Evolutionary conservation across 2,888 invertebrate species (phyloP).

Genomic region (Eupsilia transversa): DNA sequence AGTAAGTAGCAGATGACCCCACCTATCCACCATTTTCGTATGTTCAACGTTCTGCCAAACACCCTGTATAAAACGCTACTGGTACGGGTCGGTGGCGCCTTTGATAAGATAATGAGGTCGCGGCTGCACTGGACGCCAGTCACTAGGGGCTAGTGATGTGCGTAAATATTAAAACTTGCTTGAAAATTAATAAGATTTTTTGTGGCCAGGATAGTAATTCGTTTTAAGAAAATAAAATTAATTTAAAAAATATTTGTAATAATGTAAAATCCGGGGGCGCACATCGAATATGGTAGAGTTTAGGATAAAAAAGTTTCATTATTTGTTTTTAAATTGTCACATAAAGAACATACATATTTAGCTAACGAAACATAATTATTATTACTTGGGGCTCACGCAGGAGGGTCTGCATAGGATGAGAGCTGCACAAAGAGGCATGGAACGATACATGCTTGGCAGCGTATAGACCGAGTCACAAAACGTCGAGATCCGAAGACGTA

Average conservation of each 20-base stretch:
- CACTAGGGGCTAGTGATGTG: constrained; percentile 32
- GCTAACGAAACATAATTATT: not conserved
- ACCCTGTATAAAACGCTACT: constrained; percentile 57
- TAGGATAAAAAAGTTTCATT: not conserved
- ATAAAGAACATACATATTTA: not conserved
- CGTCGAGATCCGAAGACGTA: no score
- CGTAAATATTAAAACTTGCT: constrained; percentile 3
- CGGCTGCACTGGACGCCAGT: constrained; percentile 45
- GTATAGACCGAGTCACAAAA: no score
- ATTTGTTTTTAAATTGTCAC: not conserved
- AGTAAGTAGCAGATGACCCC: no score
- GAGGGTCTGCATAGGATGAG: no score
- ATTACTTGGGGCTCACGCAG: no score
- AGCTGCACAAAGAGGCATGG: no score
- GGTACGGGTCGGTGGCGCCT: constrained; percentile 58
- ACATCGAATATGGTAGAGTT: not conserved
- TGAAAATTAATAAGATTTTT: not conserved
- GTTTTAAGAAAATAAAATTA: not conserved
- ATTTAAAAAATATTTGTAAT: not conserved
- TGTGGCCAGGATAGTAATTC: not conserved
- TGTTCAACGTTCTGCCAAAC: no score
- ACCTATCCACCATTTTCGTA: no score
- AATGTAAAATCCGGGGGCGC: not conserved
- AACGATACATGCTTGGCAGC: no score
- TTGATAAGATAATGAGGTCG: constrained; percentile 76